Evolutionary conservation across 2,888 invertebrate genomes (phyloP).

Genomic region (Cryptocephalus moraei): DNA sequence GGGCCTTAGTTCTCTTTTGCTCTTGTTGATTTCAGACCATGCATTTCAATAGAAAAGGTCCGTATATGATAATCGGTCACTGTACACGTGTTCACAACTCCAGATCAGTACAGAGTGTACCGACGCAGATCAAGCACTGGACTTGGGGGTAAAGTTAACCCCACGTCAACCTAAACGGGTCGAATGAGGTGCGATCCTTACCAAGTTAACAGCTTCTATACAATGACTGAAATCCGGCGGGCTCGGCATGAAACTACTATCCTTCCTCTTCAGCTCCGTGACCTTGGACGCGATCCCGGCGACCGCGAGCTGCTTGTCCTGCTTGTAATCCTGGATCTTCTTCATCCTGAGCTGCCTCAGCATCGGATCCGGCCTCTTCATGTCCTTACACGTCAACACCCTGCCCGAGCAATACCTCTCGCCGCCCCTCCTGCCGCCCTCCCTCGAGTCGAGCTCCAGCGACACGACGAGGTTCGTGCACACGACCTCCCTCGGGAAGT

Average conservation of each 20-base stretch:
- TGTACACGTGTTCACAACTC: too few relatives aligned
- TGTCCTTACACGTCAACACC: conserved; percentile 42
- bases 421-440: conserved; percentile 22
- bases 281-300: conserved; percentile 62
- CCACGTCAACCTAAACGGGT: too few relatives aligned
- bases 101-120: too few relatives aligned
- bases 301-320: conserved; percentile 68
- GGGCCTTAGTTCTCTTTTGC: too few relatives aligned
- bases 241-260: conserved; percentile 40
- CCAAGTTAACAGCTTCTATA: conserved; percentile 27
- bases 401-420: conserved; percentile 39
- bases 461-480: conserved; percentile 56
- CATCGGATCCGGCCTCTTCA: conserved; percentile 49
- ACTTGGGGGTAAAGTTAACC: too few relatives aligned
- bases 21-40: too few relatives aligned
- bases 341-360: conserved; percentile 54
- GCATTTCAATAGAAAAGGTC: too few relatives aligned
- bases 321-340: conserved; percentile 66
- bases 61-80: too few relatives aligned
- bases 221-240: conserved; percentile 23
- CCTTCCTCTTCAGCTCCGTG: conserved; percentile 53
- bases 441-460: conserved; percentile 27
- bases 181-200: too few relatives aligned
- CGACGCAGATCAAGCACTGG: too few relatives aligned
- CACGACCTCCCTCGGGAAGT: conserved; percentile 54